Base-by-base conservation (phyloP, 2,888 invertebrate species). In the Diaperis boleti region DNA sequence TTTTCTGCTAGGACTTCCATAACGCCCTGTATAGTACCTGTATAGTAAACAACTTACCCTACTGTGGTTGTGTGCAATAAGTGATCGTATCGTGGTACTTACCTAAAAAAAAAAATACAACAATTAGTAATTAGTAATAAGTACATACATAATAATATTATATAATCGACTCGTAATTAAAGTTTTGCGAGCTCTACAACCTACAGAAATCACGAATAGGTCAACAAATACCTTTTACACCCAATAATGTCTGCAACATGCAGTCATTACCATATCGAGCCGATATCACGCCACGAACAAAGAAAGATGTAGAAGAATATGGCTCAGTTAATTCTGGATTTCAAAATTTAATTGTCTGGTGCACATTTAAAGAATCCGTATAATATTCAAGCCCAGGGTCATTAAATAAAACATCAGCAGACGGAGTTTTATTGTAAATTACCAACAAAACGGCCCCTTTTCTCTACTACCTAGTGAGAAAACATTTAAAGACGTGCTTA, bases 401-500 rank as follows among this genome's bases (percentile, higher is more conserved):
- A 49, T 44, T 59, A 39, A 49, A 41, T 59, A 50, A 44, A 60
- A 60, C 45, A 33, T 44, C 35, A 60, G 50, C 42, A 60, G 42
- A 45, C 26, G 37, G 17, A 33, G 54, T 61, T 61, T 61, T 61
- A 55, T 61, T 61, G 54, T 50, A 61, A 61, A 61, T 55, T 61
- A 61, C 55, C 47, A 55, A 61, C 61, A 55, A 41, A 41, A 49
- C n/a, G n/a, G 50, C 57, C 56, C 62, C 56, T 57, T 65, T 65
- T 60, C 56, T 63, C 65, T 64, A 41, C 39, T 57, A 56, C 59
- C 49, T 42, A 54, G 50, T 39, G 59, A 63, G 59, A 57, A 62
- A 64, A 61, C 57, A 56, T 60, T 68, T 61, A 64, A 66, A 70
- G 67, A 63, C 63, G 50, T 63, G 64, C 63, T 68, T 70, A 70